phyloP scores from a whole-genome alignment of 2,888 invertebrate species.

The Hybos culiciformis region DNA sequence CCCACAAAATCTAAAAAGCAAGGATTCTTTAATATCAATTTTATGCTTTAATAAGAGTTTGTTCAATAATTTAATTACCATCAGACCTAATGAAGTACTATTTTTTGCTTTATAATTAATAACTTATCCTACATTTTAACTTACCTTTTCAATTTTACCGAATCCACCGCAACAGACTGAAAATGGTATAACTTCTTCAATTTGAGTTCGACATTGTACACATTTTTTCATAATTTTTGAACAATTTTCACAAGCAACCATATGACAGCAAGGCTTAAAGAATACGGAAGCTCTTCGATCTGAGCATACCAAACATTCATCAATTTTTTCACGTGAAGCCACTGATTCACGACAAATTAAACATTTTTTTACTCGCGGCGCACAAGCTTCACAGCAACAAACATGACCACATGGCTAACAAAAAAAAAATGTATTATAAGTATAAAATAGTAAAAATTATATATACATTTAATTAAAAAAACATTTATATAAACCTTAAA shows the following conservation, averaged over 20 bases:
- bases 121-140: no score
- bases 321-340: slow-evolving; percentile 67
- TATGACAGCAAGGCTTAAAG: slow-evolving; percentile 91
- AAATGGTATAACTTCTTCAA: slow-evolving; percentile 51
- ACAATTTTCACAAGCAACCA: slow-evolving; percentile 60
- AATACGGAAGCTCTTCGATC: slow-evolving; percentile 84
- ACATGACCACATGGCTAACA: slow-evolving; percentile 79
- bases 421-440: slow-evolving; percentile 1
- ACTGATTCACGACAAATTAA: slow-evolving; percentile 82
- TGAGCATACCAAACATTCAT: slow-evolving; percentile 93
- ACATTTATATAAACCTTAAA: slow-evolving; percentile 38
- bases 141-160: slow-evolving; percentile 31
- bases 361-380: slow-evolving; percentile 84
- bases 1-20: no score
- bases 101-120: no score
- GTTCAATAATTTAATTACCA: no score
- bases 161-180: slow-evolving; percentile 44
- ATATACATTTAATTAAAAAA: background rate
- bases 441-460: background rate
- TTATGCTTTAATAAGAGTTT: no score
- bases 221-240: slow-evolving; percentile 95
- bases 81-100: no score
- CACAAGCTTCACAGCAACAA: slow-evolving; percentile 83
- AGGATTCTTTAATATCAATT: no score
- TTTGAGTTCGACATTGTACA: slow-evolving; percentile 82